Conservation (phyloP, 2,888 invertebrate species). For the Creontiades dilutus region DNA sequence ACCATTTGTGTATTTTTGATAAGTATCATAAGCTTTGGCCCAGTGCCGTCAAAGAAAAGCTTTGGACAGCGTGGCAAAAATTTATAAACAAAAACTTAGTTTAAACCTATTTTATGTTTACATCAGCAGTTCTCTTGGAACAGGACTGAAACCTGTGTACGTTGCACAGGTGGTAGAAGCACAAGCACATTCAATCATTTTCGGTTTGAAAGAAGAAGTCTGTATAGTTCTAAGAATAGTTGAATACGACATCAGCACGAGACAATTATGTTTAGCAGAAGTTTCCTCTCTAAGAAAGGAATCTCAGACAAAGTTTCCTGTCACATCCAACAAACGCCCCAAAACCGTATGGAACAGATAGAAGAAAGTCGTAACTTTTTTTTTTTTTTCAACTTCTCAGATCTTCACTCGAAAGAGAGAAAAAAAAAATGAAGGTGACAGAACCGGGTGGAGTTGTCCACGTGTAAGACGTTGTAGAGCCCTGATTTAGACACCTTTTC, state of each 20-base stretch:
- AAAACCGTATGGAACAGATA: background rate
- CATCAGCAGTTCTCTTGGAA: too few species aligned
- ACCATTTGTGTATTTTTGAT: too few species aligned
- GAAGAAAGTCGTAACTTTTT: slow-evolving; percentile 27
- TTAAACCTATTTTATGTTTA: too few species aligned
- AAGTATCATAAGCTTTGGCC: too few species aligned
- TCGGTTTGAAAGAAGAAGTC: background rate
- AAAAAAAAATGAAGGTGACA: slow-evolving; percentile 38
- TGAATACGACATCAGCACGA: background rate
- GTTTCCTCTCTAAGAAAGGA: background rate
- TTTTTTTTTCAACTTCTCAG: background rate
- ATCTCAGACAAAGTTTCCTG: background rate
- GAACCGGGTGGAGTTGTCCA: slow-evolving; percentile 59
- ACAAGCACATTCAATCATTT: background rate
- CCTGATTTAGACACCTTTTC: slow-evolving; percentile 59
- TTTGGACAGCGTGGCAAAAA: too few species aligned
- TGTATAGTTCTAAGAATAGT: background rate
- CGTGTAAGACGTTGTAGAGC: slow-evolving; percentile 64
- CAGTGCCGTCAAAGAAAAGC: too few species aligned
- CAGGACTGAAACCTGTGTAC: too few species aligned
- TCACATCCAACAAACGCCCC: slow-evolving; percentile 3
- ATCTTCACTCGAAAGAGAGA: background rate
- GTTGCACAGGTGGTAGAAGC: too few species aligned
- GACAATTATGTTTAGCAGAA: slow-evolving; percentile 5
- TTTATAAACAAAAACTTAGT: too few species aligned